Conservation (phyloP, 2,888 invertebrate species). For the Lampropteryx suffumata region DNA sequence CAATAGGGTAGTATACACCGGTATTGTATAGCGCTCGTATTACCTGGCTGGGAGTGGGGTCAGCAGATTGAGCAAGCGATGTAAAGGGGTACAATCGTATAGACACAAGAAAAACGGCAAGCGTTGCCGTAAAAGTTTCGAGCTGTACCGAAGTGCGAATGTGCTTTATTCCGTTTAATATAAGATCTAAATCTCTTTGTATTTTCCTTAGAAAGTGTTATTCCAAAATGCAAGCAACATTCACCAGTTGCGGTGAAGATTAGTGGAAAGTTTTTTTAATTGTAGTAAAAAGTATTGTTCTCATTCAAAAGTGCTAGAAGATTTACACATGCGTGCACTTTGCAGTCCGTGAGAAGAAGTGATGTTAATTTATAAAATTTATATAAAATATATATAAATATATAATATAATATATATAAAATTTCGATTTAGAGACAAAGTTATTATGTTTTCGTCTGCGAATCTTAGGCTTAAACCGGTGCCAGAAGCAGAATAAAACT, state of each 20-base stretch:
- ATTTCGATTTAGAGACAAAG: no score
- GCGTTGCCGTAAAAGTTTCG: conserved; percentile 68
- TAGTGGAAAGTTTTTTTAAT: conserved; percentile 55
- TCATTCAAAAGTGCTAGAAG: conserved; percentile 63
- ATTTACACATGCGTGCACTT: conserved; percentile 78
- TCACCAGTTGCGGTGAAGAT: conserved; percentile 71
- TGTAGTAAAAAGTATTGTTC: conserved; percentile 36
- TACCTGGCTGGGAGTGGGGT: conserved; percentile 84
- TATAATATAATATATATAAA: no score
- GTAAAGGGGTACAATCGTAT: conserved; percentile 50
- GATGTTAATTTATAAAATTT: conserved; percentile 65
- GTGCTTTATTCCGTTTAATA: conserved; percentile 55
- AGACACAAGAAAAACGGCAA: conserved; percentile 77
- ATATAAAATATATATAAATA: conserved; percentile 48
- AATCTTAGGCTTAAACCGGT: no score
- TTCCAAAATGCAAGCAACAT: conserved; percentile 70
- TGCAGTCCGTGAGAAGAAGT: conserved; percentile 71
- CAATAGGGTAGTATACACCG: conserved; percentile 64
- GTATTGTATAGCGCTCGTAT: conserved; percentile 71
- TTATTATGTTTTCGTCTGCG: no score
- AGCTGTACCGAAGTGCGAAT: conserved; percentile 68
- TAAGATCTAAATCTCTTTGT: conserved; percentile 37
- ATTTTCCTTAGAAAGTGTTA: conserved; percentile 48
- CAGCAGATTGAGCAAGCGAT: conserved; percentile 61
- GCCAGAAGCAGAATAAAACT: no score